Conservation (phyloP, 2,113 vertebrate genomes). For the Myiagra hebetior region DNA sequence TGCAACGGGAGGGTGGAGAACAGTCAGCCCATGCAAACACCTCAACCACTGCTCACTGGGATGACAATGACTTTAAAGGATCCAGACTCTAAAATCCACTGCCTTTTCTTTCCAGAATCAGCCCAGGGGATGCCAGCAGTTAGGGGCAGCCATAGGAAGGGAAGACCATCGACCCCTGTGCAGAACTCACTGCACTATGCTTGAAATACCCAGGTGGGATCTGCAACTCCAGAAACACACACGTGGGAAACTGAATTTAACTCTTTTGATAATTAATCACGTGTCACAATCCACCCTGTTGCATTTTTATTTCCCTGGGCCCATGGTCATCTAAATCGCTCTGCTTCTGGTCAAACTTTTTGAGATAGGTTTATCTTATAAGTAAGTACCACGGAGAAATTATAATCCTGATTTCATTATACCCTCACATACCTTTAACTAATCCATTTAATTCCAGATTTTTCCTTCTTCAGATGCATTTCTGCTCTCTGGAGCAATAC, state of each 20-base stretch:
- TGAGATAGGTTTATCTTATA: background rate
- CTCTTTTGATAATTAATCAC: background rate
- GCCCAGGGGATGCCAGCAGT: background rate
- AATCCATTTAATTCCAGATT: background rate
- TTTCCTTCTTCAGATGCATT: background rate
- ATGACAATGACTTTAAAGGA: background rate
- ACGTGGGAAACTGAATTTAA: background rate
- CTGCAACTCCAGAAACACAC: background rate
- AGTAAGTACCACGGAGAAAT: background rate
- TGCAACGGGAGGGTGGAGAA: conserved; percentile 4
- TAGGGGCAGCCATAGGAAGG: background rate
- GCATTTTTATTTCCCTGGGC: background rate
- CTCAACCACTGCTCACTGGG: rapidly evolving
- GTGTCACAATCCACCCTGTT: background rate
- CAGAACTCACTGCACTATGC: background rate
- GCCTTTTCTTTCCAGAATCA: background rate
- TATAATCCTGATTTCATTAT: background rate
- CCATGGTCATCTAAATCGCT: background rate
- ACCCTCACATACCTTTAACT: background rate
- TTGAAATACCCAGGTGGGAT: background rate
- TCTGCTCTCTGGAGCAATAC: background rate
- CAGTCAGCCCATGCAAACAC: background rate
- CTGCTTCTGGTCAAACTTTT: background rate
- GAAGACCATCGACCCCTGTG: rapidly evolving
- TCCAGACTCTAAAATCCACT: background rate